Evolutionary conservation across 2,113 vertebrate species (phyloP).

Genomic region (Columba janthina): DNA sequence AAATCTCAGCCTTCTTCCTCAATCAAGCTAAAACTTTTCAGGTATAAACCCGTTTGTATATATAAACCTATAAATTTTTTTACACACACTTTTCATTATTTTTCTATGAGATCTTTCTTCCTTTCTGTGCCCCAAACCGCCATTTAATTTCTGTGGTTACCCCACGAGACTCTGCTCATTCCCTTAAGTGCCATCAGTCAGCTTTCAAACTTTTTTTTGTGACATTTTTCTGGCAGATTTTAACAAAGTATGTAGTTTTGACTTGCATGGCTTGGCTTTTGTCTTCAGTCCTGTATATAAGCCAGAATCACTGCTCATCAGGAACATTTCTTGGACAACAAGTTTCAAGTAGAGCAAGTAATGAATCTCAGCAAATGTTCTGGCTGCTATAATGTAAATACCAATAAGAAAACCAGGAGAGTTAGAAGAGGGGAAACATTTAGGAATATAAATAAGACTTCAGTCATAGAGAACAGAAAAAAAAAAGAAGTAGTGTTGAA

Average conservation of each 20-base stretch:
- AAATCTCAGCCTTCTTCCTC: background rate
- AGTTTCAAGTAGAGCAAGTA: slow-evolving; percentile 14
- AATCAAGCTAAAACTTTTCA: background rate
- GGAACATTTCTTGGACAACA: background rate
- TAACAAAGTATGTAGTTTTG: background rate
- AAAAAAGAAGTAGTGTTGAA: background rate
- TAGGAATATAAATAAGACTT: background rate
- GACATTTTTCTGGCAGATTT: background rate
- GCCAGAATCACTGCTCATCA: slow-evolving; percentile 21
- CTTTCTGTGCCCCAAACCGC: background rate
- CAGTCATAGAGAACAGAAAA: background rate
- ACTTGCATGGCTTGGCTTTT: background rate
- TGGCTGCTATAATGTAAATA: slow-evolving; percentile 53
- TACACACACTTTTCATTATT: background rate
- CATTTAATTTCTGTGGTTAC: background rate
- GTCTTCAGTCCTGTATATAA: background rate
- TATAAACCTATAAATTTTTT: background rate
- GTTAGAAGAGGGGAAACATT: background rate
- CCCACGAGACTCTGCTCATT: background rate
- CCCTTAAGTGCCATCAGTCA: background rate
- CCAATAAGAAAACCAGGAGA: background rate
- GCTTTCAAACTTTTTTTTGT: background rate
- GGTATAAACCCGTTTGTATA: background rate
- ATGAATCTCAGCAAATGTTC: slow-evolving; percentile 16
- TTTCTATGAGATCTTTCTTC: background rate